Base-by-base conservation (phyloP, 2,113 vertebrate species). In the Pithys albifrons region DNA sequence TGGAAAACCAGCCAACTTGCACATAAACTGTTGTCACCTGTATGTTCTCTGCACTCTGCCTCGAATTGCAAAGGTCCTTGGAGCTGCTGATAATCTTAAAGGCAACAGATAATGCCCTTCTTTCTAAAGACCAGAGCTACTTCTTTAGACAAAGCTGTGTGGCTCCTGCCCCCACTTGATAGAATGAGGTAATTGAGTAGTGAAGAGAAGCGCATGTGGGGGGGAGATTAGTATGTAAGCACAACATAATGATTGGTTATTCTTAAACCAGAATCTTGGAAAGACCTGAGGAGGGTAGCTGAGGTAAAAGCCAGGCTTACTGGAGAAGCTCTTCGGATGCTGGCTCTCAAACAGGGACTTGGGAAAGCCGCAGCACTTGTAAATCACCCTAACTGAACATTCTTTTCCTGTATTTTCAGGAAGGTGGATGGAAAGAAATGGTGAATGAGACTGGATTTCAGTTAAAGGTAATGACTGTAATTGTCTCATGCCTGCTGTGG, bases 371-470 rank as follows among this genome's bases (percentile, higher is more conserved):
- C 35, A 43, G 12, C 27, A 48, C 27, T 64, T 33, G 29, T 69
- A 43, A 67, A 10, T 85, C 33, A 17, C 18, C 62, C 59, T 83
- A 96, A 97, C 80, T 85, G 49, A 92, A 88, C 19, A 6, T 97
- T 96, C 79, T 94, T 89, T 95, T 77, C 71, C 35, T 97, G 45
- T 90, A 16, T 97, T 92, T 96, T 95, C 97, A 99, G 99, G 99
- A 99, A 96, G 96, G 98, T 69, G 98, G 98, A 92, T 99, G 99
- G 99, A 99, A 99, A 92, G 99, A 99, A 89, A 97, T 97, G 39
- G 99, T 99, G 75, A 99, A 98, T 96, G 99, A 99, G 89, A 99
- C 99, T 35, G 99, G 98, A 74, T 99, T 99, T 96, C 99, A 99
- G 84, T 96, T 99, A 33, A 99, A 99, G 98, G 99, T 99, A 98